These are phyloP conservation scores for Potamarius usumacintae DNA, from an alignment of 2,113 vertebrate species.

Conservation along the genomic window DNA sequence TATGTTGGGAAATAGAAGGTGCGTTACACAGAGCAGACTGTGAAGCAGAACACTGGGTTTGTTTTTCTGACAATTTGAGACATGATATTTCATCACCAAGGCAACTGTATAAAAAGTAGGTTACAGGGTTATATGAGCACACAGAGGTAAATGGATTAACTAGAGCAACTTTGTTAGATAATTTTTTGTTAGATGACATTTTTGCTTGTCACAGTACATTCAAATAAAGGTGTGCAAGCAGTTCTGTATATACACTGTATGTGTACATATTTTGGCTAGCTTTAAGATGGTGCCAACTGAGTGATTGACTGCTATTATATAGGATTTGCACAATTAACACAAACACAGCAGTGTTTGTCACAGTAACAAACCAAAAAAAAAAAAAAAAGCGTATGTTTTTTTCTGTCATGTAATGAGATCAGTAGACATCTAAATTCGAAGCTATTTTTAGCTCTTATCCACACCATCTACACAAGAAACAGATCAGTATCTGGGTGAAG, in stretches of 20 bases:
- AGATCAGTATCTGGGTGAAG: conserved; percentile 24
- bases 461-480: conserved; percentile 12
- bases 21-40: conserved; percentile 7
- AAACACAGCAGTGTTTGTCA: conserved; percentile 19
- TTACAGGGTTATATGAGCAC: conserved; percentile 33
- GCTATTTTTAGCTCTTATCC: conserved; percentile 49
- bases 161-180: conserved; percentile 36
- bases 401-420: conserved; percentile 43
- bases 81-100: conserved; percentile 54
- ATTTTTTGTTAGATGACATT: conserved; percentile 14
- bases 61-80: conserved; percentile 43
- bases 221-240: background rate
- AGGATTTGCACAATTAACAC: background rate
- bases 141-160: conserved; percentile 21
- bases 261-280: background rate
- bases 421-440: conserved; percentile 22
- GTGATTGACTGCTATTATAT: background rate
- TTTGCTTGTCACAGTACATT: background rate
- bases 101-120: conserved; percentile 59
- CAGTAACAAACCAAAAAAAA: background rate
- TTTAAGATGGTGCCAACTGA: background rate
- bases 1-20: background rate
- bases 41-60: conserved; percentile 40
- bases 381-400: conserved; percentile 24
- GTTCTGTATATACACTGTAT: background rate